phyloP scores from a whole-genome alignment of 2,797 vertebrate species.

The Clangula hyemalis region DNA sequence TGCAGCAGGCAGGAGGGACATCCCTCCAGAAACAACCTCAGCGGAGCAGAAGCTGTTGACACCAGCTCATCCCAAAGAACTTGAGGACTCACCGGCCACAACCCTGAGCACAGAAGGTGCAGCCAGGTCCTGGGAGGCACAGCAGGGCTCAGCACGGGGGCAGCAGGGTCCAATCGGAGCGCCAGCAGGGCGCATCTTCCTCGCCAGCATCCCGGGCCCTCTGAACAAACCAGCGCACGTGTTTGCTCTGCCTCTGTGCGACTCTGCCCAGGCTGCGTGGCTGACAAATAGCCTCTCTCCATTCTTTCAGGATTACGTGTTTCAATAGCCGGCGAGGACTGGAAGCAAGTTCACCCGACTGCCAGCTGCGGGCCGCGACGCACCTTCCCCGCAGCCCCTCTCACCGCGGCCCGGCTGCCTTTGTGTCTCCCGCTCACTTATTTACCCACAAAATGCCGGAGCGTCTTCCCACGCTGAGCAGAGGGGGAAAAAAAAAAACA shows the following conservation, averaged over 20 bases:
- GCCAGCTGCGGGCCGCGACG: rapidly evolving
- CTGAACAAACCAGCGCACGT: neutral
- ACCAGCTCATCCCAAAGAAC: neutral
- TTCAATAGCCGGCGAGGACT: neutral
- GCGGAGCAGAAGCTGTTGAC: neutral
- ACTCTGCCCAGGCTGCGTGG: neutral
- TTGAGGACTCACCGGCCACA: neutral
- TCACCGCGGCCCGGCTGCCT: neutral
- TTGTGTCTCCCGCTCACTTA: neutral
- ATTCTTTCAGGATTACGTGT: constrained; percentile 45
- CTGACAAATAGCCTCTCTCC: constrained; percentile 45
- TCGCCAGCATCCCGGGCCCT: constrained; percentile 10
- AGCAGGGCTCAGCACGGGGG: neutral
- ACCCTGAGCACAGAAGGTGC: neutral
- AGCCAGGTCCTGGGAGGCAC: neutral
- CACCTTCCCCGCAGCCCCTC: neutral
- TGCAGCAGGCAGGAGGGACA: neutral
- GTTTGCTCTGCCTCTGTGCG: neutral
- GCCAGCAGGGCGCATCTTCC: neutral
- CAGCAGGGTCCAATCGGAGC: neutral
- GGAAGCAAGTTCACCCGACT: neutral
- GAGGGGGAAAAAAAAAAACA: neutral
- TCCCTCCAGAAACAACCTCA: rapidly evolving
- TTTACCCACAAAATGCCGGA: neutral
- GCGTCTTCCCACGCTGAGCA: neutral